phyloP scores from a whole-genome alignment of 2,888 invertebrate species.

The Conops quadrifasciatus region DNA sequence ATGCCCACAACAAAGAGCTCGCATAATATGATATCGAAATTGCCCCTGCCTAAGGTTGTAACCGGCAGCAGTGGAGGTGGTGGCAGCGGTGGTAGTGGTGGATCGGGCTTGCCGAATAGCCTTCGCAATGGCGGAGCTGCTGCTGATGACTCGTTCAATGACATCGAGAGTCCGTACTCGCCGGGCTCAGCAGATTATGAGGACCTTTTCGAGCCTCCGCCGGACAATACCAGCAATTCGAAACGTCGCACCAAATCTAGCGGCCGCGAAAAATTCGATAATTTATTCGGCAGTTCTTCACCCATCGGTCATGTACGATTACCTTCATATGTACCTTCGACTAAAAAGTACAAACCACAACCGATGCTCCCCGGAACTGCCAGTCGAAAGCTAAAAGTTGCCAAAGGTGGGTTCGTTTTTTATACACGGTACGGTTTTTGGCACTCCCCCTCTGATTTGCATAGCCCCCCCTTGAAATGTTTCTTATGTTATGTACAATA shows the following conservation, averaged over 20 bases:
- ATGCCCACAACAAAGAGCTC: slow-evolving; percentile 46
- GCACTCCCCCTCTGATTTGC: neutral
- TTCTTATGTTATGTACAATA: neutral
- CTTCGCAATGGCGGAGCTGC: slow-evolving; percentile 44
- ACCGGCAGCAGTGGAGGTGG: slow-evolving; percentile 52
- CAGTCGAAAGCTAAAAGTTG: slow-evolving; percentile 54
- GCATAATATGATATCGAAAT: slow-evolving; percentile 46
- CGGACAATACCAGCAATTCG: slow-evolving; percentile 50
- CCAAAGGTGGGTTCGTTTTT: slow-evolving; percentile 61
- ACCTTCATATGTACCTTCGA: slow-evolving; percentile 48
- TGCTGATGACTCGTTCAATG: slow-evolving; percentile 68
- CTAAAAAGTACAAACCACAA: slow-evolving; percentile 46
- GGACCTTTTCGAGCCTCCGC: slow-evolving; percentile 84
- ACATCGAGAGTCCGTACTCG: slow-evolving; percentile 86
- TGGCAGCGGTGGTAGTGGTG: slow-evolving; percentile 54
- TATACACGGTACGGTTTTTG: neutral
- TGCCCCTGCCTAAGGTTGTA: slow-evolving; percentile 54
- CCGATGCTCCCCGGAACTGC: slow-evolving; percentile 43
- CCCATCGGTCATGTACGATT: slow-evolving; percentile 58
- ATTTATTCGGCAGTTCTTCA: slow-evolving; percentile 70
- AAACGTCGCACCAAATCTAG: slow-evolving; percentile 47
- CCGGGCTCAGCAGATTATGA: slow-evolving; percentile 90
- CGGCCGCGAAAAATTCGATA: slow-evolving; percentile 70
- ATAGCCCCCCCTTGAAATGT: neutral
- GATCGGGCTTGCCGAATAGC: slow-evolving; percentile 38